Conservation (phyloP, 2,797 vertebrate genomes). For the Notoglanidium macrostoma region DNA sequence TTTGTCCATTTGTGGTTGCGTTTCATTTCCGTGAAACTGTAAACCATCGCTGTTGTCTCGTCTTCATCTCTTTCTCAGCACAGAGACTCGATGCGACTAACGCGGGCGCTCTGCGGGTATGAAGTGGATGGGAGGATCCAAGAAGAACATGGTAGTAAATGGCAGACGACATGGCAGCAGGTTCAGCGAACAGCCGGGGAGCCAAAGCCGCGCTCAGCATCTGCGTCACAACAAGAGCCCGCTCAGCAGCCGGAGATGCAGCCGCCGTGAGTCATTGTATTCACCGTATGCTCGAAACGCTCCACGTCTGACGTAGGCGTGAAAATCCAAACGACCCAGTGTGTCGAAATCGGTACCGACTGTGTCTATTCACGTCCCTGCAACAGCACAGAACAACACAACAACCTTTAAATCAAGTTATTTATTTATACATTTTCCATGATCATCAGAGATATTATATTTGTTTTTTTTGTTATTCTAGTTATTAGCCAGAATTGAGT, state of each 20-base stretch:
- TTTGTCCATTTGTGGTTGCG: background rate
- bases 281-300: too few species aligned
- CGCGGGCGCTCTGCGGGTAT: conserved; percentile 80
- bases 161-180: conserved; percentile 85
- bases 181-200: conserved; percentile 74
- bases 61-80: conserved; percentile 63
- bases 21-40: background rate
- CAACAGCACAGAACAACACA: background rate
- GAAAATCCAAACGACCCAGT: background rate
- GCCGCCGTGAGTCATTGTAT: conserved; percentile 77
- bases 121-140: conserved; percentile 91
- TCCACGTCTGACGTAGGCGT: background rate
- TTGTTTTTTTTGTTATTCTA: background rate
- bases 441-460: background rate
- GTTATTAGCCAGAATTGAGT: background rate
- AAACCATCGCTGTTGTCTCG: background rate
- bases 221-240: conserved; percentile 73
- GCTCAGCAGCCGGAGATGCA: conserved; percentile 75
- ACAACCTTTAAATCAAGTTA: background rate
- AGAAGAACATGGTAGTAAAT: conserved; percentile 92
- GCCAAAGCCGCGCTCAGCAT: conserved; percentile 68
- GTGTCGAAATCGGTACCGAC: background rate
- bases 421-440: background rate
- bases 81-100: conserved; percentile 84
- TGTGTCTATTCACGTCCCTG: too few species aligned